Conservation (phyloP, 2,797 vertebrate genomes). For the Rhinogobio ventralis region DNA sequence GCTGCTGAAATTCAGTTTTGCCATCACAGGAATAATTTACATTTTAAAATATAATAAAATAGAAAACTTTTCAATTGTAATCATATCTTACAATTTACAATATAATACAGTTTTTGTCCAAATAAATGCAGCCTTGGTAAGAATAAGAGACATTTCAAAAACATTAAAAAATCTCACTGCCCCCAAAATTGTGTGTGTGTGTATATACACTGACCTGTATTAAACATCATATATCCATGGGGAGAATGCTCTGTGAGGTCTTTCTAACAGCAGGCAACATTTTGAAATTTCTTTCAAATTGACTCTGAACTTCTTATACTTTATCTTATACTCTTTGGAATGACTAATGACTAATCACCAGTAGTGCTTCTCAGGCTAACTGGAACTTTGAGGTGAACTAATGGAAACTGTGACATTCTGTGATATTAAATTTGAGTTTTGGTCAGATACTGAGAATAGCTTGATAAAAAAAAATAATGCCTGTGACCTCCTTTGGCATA, state of each 20-base stretch:
- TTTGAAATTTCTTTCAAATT: neutral
- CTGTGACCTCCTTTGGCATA: neutral
- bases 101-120: no score
- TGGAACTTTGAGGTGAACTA: conserved; percentile 15
- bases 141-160: no score
- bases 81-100: no score
- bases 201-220: no score
- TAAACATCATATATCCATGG: neutral
- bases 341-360: neutral
- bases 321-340: neutral
- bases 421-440: conserved; percentile 20
- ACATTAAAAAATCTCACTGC: no score
- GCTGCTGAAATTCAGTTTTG: no score
- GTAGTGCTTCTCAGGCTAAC: conserved; percentile 9
- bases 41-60: no score
- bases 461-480: conserved; percentile 32
- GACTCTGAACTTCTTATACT: neutral
- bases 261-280: neutral
- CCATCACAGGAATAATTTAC: no score
- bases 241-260: neutral
- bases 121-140: no score
- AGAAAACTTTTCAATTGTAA: no score
- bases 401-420: conserved; percentile 18
- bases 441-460: conserved; percentile 7
- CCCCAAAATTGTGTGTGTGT: no score